A percentile compares a stretch with the other conserved stretches of the same genome.
Conservation (phyloP, 64 coral and sea anemone genomes). For the Hydrozoanthus tunicans region DNA sequence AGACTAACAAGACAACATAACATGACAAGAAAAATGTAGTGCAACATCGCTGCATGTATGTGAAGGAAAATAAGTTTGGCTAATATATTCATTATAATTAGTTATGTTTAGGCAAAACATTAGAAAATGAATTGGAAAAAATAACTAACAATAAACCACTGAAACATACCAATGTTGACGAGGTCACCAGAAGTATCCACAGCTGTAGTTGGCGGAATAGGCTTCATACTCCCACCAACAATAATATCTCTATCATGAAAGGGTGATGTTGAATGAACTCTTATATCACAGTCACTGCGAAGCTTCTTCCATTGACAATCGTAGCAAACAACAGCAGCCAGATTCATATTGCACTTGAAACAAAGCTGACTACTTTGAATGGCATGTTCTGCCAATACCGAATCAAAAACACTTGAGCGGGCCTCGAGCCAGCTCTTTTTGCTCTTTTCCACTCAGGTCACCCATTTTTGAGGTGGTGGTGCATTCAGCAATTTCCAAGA, state of each 20-base stretch:
- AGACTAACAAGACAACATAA: no score
- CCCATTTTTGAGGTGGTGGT: no score
- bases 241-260: not conserved
- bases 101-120: no score
- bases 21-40: no score
- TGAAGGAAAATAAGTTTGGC: no score
- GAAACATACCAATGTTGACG: not conserved
- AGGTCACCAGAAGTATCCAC: not conserved
- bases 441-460: no score
- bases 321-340: not conserved
- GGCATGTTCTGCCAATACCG: not conserved
- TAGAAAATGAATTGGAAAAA: no score
- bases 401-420: not conserved
- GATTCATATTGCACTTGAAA: not conserved
- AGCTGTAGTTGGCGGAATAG: not conserved
- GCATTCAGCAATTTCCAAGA: no score
- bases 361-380: not conserved
- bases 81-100: no score
- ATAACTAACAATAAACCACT: no score
- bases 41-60: no score
- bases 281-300: not conserved
- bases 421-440: no score
- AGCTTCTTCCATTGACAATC: not conserved
- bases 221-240: slow-evolving; percentile 9
- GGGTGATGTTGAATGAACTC: not conserved